Percentiles rank a stretch among this genome's conserved stretches.
phyloP scores from a whole-genome alignment of 2,888 invertebrate genomes.

The Lasioglossum morio region DNA sequence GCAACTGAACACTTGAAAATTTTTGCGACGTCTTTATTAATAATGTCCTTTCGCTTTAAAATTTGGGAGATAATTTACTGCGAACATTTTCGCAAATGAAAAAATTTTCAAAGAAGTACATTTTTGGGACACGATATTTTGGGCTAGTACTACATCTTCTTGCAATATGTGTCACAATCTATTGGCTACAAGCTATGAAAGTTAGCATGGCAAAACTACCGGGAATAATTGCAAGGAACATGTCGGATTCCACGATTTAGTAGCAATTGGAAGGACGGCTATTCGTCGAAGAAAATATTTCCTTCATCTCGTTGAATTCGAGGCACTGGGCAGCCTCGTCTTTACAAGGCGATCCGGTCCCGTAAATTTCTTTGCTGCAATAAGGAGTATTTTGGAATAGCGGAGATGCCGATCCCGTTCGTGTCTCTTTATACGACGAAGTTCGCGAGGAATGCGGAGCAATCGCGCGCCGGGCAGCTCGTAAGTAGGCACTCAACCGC shows the following conservation, averaged over 20 bases:
- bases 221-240: not conserved
- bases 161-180: not conserved
- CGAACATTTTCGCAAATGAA: no score
- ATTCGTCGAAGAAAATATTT: not conserved
- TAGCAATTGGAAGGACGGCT: not conserved
- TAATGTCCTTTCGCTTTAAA: no score
- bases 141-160: not conserved
- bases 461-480: constrained; percentile 46
- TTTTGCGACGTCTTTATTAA: no score
- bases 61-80: no score
- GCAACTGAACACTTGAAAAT: no score
- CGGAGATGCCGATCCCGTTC: constrained; percentile 40
- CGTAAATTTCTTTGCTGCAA: constrained; percentile 38
- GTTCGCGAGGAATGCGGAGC: constrained; percentile 48
- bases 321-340: no score
- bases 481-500: constrained; percentile 42
- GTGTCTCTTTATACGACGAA: constrained; percentile 39
- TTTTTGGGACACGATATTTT: no score
- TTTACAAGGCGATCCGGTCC: not conserved
- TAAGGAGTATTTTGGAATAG: constrained; percentile 48
- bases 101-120: no score
- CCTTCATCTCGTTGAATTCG: not conserved
- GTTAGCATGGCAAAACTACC: not conserved
- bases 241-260: not conserved
- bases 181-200: not conserved